Conservation (phyloP, 2,113 vertebrate genomes). For the Orcinus orca region DNA sequence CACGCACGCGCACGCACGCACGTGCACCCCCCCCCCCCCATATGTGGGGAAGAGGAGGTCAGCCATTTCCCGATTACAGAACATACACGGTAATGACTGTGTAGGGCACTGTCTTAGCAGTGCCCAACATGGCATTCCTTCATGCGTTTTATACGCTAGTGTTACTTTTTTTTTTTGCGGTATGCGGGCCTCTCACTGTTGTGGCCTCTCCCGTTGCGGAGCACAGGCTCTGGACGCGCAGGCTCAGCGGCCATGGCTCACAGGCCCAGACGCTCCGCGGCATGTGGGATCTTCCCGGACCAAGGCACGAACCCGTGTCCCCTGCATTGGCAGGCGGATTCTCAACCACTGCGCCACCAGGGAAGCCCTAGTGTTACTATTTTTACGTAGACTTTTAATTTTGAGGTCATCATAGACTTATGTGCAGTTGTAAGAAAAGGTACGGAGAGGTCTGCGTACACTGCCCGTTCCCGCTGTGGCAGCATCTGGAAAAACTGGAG, state of each 20-base stretch:
- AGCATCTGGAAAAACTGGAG: background rate
- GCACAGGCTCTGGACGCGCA: no score
- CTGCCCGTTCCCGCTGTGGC: fast-evolving
- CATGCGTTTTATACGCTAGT: fast-evolving
- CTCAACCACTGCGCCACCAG: no score
- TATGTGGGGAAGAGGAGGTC: background rate
- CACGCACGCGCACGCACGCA: no score
- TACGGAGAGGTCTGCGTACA: fast-evolving
- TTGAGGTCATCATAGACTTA: background rate
- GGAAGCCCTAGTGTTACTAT: fast-evolving
- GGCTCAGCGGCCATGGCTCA: no score
- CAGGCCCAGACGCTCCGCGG: no score
- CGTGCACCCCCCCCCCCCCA: no score
- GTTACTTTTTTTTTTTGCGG: fast-evolving
- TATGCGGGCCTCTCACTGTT: no score
- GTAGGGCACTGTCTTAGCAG: background rate
- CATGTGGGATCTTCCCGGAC: no score
- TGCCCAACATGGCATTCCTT: fast-evolving
- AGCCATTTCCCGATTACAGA: background rate
- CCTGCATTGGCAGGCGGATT: no score
- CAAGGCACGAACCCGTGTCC: no score
- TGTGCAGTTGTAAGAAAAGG: background rate
- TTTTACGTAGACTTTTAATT: background rate
- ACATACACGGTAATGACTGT: fast-evolving
- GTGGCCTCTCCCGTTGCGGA: no score